Conservation (phyloP, 2,797 vertebrate genomes). For the Phrynocephalus vlangalii region DNA sequence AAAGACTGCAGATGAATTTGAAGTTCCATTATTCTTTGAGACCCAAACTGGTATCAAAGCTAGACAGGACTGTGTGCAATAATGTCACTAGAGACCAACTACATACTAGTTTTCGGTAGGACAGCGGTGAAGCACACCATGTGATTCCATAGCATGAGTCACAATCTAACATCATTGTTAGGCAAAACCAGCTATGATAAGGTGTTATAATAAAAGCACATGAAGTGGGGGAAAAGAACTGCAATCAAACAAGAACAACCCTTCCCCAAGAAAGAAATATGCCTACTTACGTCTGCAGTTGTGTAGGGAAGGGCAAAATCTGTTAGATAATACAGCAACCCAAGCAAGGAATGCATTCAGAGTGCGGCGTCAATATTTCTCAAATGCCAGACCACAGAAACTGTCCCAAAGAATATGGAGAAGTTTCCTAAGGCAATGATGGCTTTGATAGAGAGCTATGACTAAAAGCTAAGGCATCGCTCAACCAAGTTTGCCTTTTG, state of each 20-base stretch:
- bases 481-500: background rate
- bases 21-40: background rate
- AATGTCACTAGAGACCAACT: background rate
- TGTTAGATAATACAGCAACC: background rate
- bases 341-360: background rate
- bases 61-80: background rate
- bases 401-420: background rate
- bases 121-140: background rate
- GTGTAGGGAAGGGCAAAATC: background rate
- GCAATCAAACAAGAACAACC: background rate
- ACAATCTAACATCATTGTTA: background rate
- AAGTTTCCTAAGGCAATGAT: background rate
- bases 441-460: background rate
- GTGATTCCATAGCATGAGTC: background rate
- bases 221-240: background rate
- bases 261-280: background rate
- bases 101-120: background rate
- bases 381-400: background rate
- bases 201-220: background rate
- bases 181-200: background rate
- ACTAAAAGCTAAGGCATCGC: background rate
- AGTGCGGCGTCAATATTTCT: background rate
- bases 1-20: background rate
- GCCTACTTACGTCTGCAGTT: background rate
- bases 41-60: background rate